phyloP scores from a whole-genome alignment of 2,113 vertebrate genomes.

The Sus scrofa region DNA sequence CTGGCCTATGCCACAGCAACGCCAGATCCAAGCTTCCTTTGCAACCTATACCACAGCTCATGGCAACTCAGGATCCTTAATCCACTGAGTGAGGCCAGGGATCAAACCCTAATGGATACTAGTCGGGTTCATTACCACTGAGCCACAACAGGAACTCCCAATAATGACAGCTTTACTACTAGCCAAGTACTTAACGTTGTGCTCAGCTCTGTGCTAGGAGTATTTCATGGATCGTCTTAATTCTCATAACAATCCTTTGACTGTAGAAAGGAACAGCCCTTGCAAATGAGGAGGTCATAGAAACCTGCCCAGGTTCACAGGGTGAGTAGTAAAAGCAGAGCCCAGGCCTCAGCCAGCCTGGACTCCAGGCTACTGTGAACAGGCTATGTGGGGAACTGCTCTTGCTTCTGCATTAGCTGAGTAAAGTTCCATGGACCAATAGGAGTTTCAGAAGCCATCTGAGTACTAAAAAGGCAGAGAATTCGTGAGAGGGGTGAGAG shows the following conservation, averaged over 20 bases:
- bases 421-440: conserved; percentile 25
- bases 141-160: too few species aligned
- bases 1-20: too few species aligned
- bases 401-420: neutral
- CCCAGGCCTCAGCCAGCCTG: neutral
- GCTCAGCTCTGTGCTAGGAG: neutral
- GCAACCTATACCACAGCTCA: too few species aligned
- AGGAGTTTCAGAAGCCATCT: conserved; percentile 3
- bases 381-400: neutral
- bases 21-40: too few species aligned
- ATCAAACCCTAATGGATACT: too few species aligned
- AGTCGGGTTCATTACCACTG: too few species aligned
- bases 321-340: neutral
- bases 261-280: neutral
- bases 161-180: neutral
- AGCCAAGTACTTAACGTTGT: neutral
- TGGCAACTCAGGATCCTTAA: too few species aligned
- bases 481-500: neutral
- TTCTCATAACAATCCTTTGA: neutral
- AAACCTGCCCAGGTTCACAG: accelerated
- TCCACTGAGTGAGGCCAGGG: too few species aligned
- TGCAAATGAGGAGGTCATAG: neutral
- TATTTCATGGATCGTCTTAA: neutral
- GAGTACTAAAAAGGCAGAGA: conserved; percentile 64
- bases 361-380: neutral